Evolutionary conservation across 1,140 invertebrate genomes (phyloP), one percentile per base, ranked within the genome.

Genomic region (Drosophila aff.): DNA sequence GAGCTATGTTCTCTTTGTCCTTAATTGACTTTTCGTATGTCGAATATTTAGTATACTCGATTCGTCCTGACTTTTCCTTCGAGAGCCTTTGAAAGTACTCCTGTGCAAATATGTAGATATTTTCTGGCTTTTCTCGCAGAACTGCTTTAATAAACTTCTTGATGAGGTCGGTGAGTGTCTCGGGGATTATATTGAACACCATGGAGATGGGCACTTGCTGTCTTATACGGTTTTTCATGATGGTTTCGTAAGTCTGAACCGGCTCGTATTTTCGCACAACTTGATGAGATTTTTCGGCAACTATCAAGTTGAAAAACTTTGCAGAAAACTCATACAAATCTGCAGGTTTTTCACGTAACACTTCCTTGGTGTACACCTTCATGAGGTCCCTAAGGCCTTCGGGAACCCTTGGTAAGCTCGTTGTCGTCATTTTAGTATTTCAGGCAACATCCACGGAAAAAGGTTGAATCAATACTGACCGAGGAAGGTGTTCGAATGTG

Each of bases 71-170:
- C 41, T 93, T 82, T 31, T 91, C 87, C 26, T 81, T 79, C 44
- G 93, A 76, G 28, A 94, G 85, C 36, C 93, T 93, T 49, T 93
- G 76, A 90, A 94, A 93, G 69, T 94, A 94, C 16, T 93, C 76
- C 23, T 93, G 92, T 64, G 93, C 94, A 71, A 93, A 94, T 21
- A 92, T 81, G 40, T 94, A 93, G 36, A 94, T 81, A 69, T 94
- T 93, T 5, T 84, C 72, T 0, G 94, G 94, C 65, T 93, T 94
- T 65, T 93, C 92, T 61, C 92, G 93, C 2, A 95, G 87, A 2
- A 94, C 94, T 55, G 94, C 93, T 68, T 93, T 94, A 8, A 94
- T 92, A 16, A 95, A 92, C 16, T 93, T 94, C 72, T 94, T 94
- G 81, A 95, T 94, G 23, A 94, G 65, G 26, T 94, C 93, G 3